These are phyloP conservation scores for Spodoptera picta DNA, from an alignment of 2,888 invertebrate species.

Conservation along the genomic window DNA sequence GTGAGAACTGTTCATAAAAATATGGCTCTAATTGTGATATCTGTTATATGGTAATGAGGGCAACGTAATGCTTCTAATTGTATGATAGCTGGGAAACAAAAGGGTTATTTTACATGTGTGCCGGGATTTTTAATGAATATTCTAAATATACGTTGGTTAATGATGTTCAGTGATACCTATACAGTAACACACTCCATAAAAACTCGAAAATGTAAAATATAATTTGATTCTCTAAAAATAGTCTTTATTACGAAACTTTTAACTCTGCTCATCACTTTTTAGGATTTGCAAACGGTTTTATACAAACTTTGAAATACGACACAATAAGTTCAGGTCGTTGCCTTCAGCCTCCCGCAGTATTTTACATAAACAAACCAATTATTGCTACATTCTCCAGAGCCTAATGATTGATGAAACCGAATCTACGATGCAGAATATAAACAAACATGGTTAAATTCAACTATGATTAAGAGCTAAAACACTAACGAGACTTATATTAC, in stretches of 20 bases:
- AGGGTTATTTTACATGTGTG: conserved; percentile 7
- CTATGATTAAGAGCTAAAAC: conserved; percentile 32
- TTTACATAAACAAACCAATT: conserved; percentile 32
- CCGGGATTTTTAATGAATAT: background rate
- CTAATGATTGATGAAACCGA: conserved; percentile 44
- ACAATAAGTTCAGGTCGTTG: conserved; percentile 16
- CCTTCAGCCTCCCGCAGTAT: conserved; percentile 14
- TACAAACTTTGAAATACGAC: too few relatives aligned
- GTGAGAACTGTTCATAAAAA: conserved; percentile 46
- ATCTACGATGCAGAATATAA: conserved; percentile 41
- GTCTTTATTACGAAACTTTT: too few relatives aligned
- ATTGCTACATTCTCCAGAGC: conserved; percentile 33
- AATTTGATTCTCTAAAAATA: background rate
- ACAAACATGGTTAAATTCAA: conserved; percentile 31
- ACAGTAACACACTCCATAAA: too few relatives aligned
- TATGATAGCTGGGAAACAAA: conserved; percentile 20
- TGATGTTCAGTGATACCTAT: background rate
- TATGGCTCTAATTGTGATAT: conserved; percentile 48
- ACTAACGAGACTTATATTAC: conserved; percentile 16
- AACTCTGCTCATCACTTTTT: too few relatives aligned
- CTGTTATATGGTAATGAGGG: conserved; percentile 42
- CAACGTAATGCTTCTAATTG: conserved; percentile 30
- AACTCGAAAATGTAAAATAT: too few relatives aligned
- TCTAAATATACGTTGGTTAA: background rate
- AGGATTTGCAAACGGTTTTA: too few relatives aligned